A percentile compares a stretch with the other conserved stretches of the same genome.
Conservation (phyloP, 2,113 vertebrate species). For the Ahaetulla prasina region DNA sequence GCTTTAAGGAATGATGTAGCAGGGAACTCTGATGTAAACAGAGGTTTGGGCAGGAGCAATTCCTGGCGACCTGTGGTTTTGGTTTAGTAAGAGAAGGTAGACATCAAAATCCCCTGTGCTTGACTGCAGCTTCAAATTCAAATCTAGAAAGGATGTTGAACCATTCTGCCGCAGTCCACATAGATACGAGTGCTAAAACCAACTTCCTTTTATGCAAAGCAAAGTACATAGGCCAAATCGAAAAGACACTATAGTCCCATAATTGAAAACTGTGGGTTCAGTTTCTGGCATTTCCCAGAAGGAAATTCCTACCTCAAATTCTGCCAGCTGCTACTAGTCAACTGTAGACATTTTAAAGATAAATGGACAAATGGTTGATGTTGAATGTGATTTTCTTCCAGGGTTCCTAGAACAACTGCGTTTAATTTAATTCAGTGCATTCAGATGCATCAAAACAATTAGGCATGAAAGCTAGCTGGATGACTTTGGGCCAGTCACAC, state of each 20-base stretch:
- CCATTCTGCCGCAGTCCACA: not conserved
- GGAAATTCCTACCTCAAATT: not conserved
- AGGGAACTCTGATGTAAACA: not conserved
- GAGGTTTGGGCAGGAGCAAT: not conserved
- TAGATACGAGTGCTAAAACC: not conserved
- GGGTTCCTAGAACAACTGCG: not conserved
- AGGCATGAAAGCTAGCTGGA: not conserved
- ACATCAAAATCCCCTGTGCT: not conserved
- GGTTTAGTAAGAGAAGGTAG: not conserved
- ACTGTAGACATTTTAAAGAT: not conserved
- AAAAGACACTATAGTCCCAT: too few relatives aligned
- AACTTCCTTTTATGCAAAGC: not conserved
- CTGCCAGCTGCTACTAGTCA: not conserved
- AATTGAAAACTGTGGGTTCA: not conserved
- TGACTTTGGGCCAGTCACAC: not conserved
- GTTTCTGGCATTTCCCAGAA: not conserved
- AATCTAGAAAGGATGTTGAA: not conserved
- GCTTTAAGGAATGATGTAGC: not conserved
- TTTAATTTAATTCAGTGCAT: not conserved
- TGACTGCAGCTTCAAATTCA: not conserved
- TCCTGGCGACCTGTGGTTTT: not conserved
- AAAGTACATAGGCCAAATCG: too few relatives aligned
- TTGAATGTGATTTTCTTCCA: not conserved
- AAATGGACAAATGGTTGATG: not conserved
- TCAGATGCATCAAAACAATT: not conserved